phyloP scores from a whole-genome alignment of 1,140 invertebrate species.

The Telenomus remus region DNA sequence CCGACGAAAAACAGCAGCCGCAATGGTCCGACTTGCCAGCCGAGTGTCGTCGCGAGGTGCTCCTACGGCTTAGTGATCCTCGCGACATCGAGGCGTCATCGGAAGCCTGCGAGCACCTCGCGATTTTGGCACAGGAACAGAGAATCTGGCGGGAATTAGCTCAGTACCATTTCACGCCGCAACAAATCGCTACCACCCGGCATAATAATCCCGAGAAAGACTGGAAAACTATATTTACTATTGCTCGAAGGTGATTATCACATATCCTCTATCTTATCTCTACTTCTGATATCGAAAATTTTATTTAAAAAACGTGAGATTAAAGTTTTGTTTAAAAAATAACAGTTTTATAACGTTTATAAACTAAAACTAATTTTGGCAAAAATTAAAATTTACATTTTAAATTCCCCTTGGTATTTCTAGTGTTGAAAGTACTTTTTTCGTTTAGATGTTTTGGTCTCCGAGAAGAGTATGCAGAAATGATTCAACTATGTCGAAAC shows the following conservation, averaged over 20 bases:
- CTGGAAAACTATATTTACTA: slow-evolving; percentile 73
- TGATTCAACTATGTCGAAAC: slow-evolving; percentile 93
- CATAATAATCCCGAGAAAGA: slow-evolving; percentile 79
- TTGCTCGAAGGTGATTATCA: slow-evolving; percentile 67
- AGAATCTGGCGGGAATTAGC: slow-evolving; percentile 94
- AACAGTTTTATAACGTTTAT: too few species aligned
- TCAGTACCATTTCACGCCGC: slow-evolving; percentile 92
- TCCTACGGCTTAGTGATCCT: slow-evolving; percentile 92
- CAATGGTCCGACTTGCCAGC: slow-evolving; percentile 93
- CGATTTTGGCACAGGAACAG: slow-evolving; percentile 89
- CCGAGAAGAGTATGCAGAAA: slow-evolving; percentile 95
- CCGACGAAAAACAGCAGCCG: slow-evolving; percentile 86
- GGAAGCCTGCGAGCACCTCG: slow-evolving; percentile 82
- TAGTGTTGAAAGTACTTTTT: too few species aligned
- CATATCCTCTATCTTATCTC: not conserved
- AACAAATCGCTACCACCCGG: slow-evolving; percentile 82
- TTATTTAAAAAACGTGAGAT: too few species aligned
- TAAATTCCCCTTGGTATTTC: too few species aligned
- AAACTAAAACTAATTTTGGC: too few species aligned
- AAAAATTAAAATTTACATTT: too few species aligned
- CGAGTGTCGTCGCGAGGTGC: slow-evolving; percentile 93
- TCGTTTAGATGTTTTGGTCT: slow-evolving; percentile 87
- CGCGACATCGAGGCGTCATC: slow-evolving; percentile 86
- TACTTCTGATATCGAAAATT: not conserved
- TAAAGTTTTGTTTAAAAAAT: too few species aligned